phyloP scores from a whole-genome alignment of 2,888 invertebrate genomes.

The Stenodera caucasica region DNA sequence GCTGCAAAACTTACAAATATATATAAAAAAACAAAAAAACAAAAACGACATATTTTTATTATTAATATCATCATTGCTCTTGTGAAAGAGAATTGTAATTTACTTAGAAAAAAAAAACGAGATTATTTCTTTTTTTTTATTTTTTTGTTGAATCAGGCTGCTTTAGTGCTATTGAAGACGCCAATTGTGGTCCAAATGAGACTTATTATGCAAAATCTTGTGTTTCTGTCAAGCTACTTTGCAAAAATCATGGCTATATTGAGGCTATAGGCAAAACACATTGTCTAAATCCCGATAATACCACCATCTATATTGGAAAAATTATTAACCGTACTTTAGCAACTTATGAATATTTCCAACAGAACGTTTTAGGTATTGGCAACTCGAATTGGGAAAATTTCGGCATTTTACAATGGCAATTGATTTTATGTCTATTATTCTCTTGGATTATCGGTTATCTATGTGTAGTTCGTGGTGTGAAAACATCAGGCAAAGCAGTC shows the following conservation, averaged over 20 bases:
- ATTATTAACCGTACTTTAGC: slow-evolving; percentile 62
- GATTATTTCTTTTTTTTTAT: slow-evolving; percentile 2
- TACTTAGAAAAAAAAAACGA: neutral
- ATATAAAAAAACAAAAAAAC: no score
- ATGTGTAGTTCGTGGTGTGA: slow-evolving; percentile 84
- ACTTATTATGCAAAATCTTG: slow-evolving; percentile 63
- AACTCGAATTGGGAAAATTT: slow-evolving; percentile 73
- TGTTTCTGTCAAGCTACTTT: slow-evolving; percentile 58
- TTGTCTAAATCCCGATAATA: slow-evolving; percentile 54
- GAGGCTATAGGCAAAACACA: slow-evolving; percentile 54
- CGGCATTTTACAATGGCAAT: slow-evolving; percentile 78
- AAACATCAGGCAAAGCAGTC: slow-evolving; percentile 84
- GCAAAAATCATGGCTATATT: slow-evolving; percentile 52
- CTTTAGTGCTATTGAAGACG: slow-evolving; percentile 67
- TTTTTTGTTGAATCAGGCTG: slow-evolving; percentile 57
- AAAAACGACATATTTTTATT: neutral
- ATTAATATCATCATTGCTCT: neutral
- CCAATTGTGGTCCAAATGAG: slow-evolving; percentile 56
- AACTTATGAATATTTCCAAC: slow-evolving; percentile 61
- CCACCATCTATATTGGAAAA: slow-evolving; percentile 56
- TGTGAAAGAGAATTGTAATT: neutral
- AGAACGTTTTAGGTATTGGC: slow-evolving; percentile 75
- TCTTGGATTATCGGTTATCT: slow-evolving; percentile 85
- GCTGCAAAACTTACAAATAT: neutral
- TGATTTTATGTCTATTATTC: slow-evolving; percentile 74